Conservation (phyloP, 2,113 vertebrate species). For the Elanoides forficatus region DNA sequence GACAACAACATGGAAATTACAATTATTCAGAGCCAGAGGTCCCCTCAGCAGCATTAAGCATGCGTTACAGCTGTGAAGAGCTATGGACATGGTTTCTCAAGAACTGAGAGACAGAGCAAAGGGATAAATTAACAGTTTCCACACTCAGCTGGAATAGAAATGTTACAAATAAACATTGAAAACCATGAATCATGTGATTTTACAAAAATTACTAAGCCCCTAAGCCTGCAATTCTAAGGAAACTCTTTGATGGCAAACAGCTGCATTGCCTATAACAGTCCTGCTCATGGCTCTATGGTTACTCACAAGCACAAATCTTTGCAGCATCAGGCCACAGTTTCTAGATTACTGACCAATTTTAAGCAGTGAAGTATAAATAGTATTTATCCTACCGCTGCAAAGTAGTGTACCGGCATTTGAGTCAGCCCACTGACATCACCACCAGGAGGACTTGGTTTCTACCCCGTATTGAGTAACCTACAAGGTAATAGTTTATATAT, state of each 20-base stretch:
- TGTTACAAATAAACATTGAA: neutral
- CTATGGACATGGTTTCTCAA: neutral
- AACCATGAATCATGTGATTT: neutral
- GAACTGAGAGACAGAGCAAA: neutral
- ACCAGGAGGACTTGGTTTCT: neutral
- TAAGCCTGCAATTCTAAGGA: neutral
- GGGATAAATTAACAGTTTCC: neutral
- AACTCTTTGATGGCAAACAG: neutral
- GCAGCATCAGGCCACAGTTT: neutral
- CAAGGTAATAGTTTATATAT: neutral
- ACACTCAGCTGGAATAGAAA: neutral
- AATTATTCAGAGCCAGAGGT: constrained; percentile 13
- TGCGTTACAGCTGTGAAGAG: neutral
- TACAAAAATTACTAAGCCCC: neutral
- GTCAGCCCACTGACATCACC: neutral
- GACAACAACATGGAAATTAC: constrained; percentile 3
- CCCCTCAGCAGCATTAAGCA: neutral
- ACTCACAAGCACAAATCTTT: neutral
- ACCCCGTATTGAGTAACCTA: neutral
- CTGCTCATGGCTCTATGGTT: neutral
- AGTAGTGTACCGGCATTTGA: neutral
- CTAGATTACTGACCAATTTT: neutral
- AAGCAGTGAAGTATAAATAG: neutral
- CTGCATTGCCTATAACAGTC: neutral
- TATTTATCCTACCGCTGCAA: neutral